These are phyloP conservation scores for Tyria jacobaeae DNA, from an alignment of 2,888 invertebrate species.

Conservation along the genomic window DNA sequence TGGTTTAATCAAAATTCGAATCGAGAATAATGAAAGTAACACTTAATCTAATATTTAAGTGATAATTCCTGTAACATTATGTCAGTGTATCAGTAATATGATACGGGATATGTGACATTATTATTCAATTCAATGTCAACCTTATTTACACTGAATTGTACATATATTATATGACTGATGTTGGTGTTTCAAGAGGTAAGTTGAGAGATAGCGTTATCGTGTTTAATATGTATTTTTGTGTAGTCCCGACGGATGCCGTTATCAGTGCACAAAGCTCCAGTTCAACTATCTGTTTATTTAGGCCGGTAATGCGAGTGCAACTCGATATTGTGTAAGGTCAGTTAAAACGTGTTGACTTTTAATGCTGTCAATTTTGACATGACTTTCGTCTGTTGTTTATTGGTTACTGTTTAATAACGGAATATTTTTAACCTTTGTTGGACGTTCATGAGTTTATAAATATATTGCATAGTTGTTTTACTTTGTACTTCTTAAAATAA, in stretches of 20 bases:
- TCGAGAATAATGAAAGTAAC: background rate
- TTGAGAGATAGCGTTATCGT: slow-evolving; percentile 63
- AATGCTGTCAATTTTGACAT: slow-evolving; percentile 32
- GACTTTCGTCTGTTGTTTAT: slow-evolving; percentile 15
- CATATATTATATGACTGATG: slow-evolving; percentile 23
- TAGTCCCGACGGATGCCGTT: slow-evolving; percentile 76
- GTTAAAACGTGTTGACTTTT: slow-evolving; percentile 56
- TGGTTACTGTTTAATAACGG: slow-evolving; percentile 15
- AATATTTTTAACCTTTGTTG: slow-evolving; percentile 12
- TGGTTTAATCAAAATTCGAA: background rate
- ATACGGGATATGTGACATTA: slow-evolving; percentile 27
- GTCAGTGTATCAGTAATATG: background rate
- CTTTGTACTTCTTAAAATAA: background rate
- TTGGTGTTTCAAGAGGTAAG: slow-evolving; percentile 42
- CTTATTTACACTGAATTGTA: slow-evolving; percentile 37
- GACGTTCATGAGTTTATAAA: background rate
- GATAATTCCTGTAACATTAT: background rate
- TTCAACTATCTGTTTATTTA: slow-evolving; percentile 67
- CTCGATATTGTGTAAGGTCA: slow-evolving; percentile 77
- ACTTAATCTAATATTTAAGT: background rate
- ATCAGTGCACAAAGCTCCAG: slow-evolving; percentile 61
- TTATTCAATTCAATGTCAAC: slow-evolving; percentile 26
- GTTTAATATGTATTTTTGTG: slow-evolving; percentile 51
- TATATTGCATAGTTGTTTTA: background rate
- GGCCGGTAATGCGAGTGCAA: slow-evolving; percentile 60